Evolutionary conservation across 1,140 invertebrate species (phyloP).

Genomic region (Caenorhabditis brenneri): DNA sequence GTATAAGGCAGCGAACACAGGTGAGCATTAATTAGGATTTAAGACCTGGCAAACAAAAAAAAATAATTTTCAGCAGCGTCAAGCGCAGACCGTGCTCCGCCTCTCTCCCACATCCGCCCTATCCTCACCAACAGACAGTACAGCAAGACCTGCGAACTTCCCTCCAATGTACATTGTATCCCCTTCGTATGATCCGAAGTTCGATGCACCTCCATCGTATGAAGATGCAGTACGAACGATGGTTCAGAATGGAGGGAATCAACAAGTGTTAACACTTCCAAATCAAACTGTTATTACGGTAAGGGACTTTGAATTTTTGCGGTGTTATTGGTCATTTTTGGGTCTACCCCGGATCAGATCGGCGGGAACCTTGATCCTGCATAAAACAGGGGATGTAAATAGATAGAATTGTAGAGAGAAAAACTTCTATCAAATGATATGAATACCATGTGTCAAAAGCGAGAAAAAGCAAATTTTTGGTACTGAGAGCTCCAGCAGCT

Average conservation of each 20-base stretch:
- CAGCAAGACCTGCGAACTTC: neutral
- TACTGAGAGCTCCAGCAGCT: no score
- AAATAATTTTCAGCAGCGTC: neutral
- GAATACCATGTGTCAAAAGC: no score
- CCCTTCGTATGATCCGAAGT: constrained; percentile 22
- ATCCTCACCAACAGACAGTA: neutral
- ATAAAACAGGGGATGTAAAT: no score
- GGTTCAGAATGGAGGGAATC: neutral
- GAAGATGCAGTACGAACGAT: neutral
- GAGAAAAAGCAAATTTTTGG: no score
- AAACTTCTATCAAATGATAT: no score
- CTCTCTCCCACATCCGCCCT: neutral
- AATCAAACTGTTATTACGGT: constrained; percentile 36
- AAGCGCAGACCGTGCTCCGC: constrained; percentile 4
- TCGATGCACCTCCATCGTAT: constrained; percentile 17
- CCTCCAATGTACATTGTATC: constrained; percentile 12
- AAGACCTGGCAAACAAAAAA: neutral
- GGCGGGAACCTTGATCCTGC: no score
- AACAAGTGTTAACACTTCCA: neutral
- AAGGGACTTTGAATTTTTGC: neutral
- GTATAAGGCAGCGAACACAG: neutral
- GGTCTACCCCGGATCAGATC: no score
- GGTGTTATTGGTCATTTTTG: neutral
- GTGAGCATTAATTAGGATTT: neutral
- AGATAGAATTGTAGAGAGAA: no score